phyloP scores from a whole-genome alignment of 2,797 vertebrate species.

The Protonibea diacanthus region DNA sequence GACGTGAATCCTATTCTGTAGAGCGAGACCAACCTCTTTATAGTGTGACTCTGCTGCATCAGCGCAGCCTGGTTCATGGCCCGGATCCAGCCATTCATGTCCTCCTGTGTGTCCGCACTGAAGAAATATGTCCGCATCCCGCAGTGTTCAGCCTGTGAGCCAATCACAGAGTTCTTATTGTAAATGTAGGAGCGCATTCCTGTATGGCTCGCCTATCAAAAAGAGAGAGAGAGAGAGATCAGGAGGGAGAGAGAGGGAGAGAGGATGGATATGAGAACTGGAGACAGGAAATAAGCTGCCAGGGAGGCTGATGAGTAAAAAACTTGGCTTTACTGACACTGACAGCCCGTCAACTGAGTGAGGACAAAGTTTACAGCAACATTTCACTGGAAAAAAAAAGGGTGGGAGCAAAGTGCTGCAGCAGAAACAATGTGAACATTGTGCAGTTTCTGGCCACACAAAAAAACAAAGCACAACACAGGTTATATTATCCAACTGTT shows the following conservation, averaged over 20 bases:
- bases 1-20: slow-evolving; percentile 34
- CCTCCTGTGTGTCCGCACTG: slow-evolving; percentile 98
- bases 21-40: slow-evolving; percentile 89
- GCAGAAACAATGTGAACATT: slow-evolving; percentile 47
- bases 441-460: slow-evolving; percentile 42
- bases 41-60: slow-evolving; percentile 92
- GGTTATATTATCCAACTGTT: slow-evolving; percentile 28
- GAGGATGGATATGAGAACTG: slow-evolving; percentile 37
- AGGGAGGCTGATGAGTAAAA: slow-evolving; percentile 46
- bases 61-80: slow-evolving; percentile 99
- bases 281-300: slow-evolving; percentile 36
- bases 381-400: slow-evolving; percentile 33
- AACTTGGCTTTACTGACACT: slow-evolving; percentile 41
- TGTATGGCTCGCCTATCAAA: slow-evolving; percentile 92
- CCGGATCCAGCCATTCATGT: slow-evolving; percentile 97
- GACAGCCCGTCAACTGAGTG: slow-evolving; percentile 52
- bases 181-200: slow-evolving; percentile 98
- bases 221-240: slow-evolving; percentile 25
- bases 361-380: slow-evolving; percentile 49
- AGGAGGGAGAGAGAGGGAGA: slow-evolving; percentile 25
- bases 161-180: slow-evolving; percentile 93
- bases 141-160: slow-evolving; percentile 94
- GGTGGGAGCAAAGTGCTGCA: slow-evolving; percentile 40
- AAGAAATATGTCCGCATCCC: slow-evolving; percentile 99
- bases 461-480: slow-evolving; percentile 29